phyloP scores from a whole-genome alignment of 1,140 invertebrate species.

The Lucilia cuprina region DNA sequence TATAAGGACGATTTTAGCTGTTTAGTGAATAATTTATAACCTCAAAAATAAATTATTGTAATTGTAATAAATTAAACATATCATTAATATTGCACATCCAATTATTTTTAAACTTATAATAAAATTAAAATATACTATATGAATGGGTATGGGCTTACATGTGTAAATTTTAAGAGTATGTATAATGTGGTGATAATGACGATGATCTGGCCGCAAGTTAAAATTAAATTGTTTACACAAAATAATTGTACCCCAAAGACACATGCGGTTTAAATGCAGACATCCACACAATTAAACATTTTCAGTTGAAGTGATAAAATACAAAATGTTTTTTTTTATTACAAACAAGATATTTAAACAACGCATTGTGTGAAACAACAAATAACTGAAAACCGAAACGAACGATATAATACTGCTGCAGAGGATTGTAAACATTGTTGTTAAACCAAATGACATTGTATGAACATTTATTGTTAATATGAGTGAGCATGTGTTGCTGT shows the following conservation, averaged over 20 bases:
- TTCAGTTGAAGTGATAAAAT: no score
- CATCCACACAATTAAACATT: neutral
- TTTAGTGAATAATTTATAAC: no score
- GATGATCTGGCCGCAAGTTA: neutral
- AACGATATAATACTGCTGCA: neutral
- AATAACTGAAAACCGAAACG: neutral
- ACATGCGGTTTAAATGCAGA: neutral
- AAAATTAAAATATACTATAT: no score
- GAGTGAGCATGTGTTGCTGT: neutral
- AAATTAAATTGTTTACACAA: constrained; percentile 4
- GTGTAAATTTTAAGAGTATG: no score
- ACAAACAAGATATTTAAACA: neutral
- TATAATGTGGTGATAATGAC: neutral
- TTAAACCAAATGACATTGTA: neutral
- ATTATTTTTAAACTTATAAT: no score
- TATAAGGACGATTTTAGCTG: no score
- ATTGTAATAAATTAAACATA: no score
- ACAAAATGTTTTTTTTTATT: no score
- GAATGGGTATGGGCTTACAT: no score
- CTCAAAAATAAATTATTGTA: no score
- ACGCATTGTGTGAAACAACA: neutral
- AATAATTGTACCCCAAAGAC: constrained; percentile 1
- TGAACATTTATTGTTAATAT: neutral
- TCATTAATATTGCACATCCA: no score
- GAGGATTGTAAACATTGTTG: neutral